Conservation (phyloP, 2,113 vertebrate genomes). For the Calypte anna region DNA sequence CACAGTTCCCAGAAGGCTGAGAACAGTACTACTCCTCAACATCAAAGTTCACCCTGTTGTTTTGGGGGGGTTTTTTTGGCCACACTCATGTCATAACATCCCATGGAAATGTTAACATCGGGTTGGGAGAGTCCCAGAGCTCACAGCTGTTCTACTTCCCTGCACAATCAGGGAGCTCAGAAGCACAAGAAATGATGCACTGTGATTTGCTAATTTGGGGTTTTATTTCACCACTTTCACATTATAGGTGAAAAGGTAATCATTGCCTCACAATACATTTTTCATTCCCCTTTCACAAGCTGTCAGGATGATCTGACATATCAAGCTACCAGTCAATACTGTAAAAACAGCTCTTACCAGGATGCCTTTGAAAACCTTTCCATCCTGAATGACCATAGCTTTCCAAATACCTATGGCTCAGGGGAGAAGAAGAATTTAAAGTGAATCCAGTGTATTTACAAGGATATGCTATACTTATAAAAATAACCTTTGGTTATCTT, state of each 20-base stretch:
- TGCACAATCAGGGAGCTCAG: neutral
- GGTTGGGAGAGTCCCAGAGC: neutral
- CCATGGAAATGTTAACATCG: neutral
- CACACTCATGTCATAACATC: neutral
- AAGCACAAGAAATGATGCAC: neutral
- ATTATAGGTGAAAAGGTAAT: neutral
- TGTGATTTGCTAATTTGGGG: neutral
- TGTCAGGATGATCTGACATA: neutral
- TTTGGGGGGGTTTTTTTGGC: neutral
- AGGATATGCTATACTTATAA: neutral
- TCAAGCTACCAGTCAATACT: neutral
- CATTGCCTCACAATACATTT: neutral
- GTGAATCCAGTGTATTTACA: neutral
- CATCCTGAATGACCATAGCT: neutral
- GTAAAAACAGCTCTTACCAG: neutral
- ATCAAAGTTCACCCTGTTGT: neutral
- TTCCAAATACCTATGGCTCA: neutral
- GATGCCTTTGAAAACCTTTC: neutral
- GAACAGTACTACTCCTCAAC: neutral
- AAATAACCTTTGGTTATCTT: constrained; percentile 48
- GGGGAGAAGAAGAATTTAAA: neutral
- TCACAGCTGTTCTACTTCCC: neutral
- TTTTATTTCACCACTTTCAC: neutral
- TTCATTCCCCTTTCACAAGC: neutral
- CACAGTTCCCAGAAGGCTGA: neutral